These are phyloP conservation scores for Botia kubotai DNA, from an alignment of 2,797 vertebrate genomes.

Conservation along the genomic window DNA sequence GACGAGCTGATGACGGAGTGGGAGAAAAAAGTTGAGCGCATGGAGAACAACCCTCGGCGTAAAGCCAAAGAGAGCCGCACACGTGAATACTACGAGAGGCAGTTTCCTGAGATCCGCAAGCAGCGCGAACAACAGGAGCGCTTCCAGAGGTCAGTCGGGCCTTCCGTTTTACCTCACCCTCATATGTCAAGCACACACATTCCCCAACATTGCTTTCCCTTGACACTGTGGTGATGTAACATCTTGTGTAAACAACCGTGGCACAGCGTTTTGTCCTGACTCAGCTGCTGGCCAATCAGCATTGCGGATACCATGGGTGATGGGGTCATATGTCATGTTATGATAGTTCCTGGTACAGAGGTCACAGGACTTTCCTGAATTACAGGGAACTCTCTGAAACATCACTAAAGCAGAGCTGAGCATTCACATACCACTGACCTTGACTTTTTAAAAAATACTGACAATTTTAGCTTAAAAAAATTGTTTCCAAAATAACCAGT, in stretches of 20 bases:
- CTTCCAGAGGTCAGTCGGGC: conserved; percentile 89
- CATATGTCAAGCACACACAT: conserved; percentile 30
- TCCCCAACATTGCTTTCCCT: conserved; percentile 1
- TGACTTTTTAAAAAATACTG: not conserved
- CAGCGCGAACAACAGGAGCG: conserved; percentile 97
- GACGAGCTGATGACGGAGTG: conserved; percentile 99
- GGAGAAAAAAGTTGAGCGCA: conserved; percentile 98
- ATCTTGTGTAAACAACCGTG: conserved; percentile 31
- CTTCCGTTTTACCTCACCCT: conserved; percentile 27
- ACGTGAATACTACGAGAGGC: conserved; percentile 97
- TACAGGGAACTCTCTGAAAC: conserved; percentile 10
- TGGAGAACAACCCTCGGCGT: conserved; percentile 97
- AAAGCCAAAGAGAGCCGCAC: conserved; percentile 98
- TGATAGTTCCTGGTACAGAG: conserved; percentile 51
- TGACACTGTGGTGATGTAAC: conserved; percentile 50
- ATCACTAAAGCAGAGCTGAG: not conserved
- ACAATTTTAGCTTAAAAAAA: conserved; percentile 8
- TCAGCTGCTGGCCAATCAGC: conserved; percentile 31
- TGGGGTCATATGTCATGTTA: conserved; percentile 59
- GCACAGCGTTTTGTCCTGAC: not conserved
- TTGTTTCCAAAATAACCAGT: not conserved
- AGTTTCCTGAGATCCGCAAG: conserved; percentile 98
- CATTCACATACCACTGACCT: not conserved
- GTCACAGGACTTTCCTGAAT: conserved; percentile 60
- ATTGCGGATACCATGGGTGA: conserved; percentile 38